A percentile compares a stretch with the other conserved stretches of the same genome.
These are phyloP conservation scores for Seriola quinqueradiata DNA, from an alignment of 2,113 vertebrate genomes.

Conservation along the genomic window DNA sequence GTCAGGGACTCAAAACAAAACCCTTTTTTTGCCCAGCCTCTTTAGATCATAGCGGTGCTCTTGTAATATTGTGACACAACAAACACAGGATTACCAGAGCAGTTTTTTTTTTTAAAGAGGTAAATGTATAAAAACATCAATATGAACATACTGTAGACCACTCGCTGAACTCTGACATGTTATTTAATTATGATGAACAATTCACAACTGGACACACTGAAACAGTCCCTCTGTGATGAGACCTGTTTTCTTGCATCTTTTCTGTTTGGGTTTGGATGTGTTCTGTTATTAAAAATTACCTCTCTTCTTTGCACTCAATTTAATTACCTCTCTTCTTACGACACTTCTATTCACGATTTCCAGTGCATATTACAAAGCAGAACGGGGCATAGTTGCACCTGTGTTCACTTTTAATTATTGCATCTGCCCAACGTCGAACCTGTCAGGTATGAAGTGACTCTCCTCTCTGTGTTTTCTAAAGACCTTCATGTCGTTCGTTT, in stretches of 20 bases:
- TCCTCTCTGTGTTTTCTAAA: not conserved
- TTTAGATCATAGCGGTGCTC: conserved; percentile 29
- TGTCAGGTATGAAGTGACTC: not conserved
- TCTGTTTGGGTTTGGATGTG: conserved; percentile 66
- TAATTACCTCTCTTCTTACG: not conserved
- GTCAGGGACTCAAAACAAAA: conserved; percentile 38
- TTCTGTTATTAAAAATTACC: conserved; percentile 75
- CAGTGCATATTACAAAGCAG: not conserved
- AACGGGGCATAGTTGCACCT: not conserved
- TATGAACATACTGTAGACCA: not conserved
- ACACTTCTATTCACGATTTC: not conserved
- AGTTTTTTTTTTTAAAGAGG: not conserved
- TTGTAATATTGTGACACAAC: conserved; percentile 14
- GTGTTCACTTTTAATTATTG: not conserved
- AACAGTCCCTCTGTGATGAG: conserved; percentile 51
- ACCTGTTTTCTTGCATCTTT: conserved; percentile 57
- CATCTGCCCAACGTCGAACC: not conserved
- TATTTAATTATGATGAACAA: conserved; percentile 39
- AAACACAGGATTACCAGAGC: conserved; percentile 7
- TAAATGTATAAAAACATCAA: not conserved
- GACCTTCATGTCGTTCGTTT: not conserved
- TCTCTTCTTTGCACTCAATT: conserved; percentile 64
- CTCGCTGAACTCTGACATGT: conserved; percentile 43
- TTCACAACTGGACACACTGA: conserved; percentile 49
- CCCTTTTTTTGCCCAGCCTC: conserved; percentile 12